Evolutionary conservation across 2,888 invertebrate genomes (phyloP).

Genomic region (Coenonympha glycerion): DNA sequence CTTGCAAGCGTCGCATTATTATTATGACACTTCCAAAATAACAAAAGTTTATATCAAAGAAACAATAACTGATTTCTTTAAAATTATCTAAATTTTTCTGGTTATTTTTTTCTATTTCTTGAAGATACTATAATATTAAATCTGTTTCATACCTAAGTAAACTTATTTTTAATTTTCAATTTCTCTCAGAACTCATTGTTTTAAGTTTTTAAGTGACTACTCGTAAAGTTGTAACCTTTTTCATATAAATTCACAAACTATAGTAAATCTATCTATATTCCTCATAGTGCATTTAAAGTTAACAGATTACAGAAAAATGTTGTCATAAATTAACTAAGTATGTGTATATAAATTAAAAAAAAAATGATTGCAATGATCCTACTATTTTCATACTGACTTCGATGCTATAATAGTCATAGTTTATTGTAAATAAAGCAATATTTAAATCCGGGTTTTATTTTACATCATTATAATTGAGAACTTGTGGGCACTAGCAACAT

Average conservation of each 20-base stretch:
- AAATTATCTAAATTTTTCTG: too few relatives aligned
- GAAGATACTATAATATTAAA: too few relatives aligned
- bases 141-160: too few relatives aligned
- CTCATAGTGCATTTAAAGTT: neutral
- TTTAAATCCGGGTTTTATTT: neutral
- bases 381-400: neutral
- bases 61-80: too few relatives aligned
- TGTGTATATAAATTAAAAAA: neutral
- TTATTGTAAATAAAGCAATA: constrained; percentile 1
- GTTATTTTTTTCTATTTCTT: too few relatives aligned
- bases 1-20: too few relatives aligned
- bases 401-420: neutral
- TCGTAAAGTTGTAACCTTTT: neutral
- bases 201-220: too few relatives aligned
- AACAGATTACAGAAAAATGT: neutral
- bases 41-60: too few relatives aligned
- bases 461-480: neutral
- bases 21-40: neutral
- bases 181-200: too few relatives aligned
- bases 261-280: neutral
- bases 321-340: too few relatives aligned
- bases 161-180: too few relatives aligned
- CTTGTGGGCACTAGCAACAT: neutral
- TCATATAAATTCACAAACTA: neutral
- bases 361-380: neutral